Conservation (phyloP, 1,140 invertebrate species). For the Rhopalosiphum padi region DNA sequence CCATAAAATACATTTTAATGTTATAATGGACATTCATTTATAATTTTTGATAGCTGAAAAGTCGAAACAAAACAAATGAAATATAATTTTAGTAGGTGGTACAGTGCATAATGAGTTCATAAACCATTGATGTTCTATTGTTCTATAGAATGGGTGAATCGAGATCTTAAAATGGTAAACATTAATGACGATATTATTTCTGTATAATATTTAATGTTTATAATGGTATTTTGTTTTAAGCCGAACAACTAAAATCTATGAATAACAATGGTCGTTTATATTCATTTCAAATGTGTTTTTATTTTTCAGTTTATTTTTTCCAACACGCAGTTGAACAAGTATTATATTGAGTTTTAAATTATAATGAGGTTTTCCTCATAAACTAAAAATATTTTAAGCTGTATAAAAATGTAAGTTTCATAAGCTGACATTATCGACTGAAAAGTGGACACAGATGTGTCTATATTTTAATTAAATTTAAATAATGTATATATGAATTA, state of each 20-base stretch:
- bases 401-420: neutral
- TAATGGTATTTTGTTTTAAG: neutral
- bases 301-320: neutral
- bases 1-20: neutral
- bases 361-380: neutral
- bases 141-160: neutral
- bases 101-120: neutral
- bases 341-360: neutral
- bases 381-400: neutral
- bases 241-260: constrained; percentile 1
- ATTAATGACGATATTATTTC: neutral
- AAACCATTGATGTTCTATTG: neutral
- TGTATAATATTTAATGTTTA: neutral
- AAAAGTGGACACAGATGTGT: neutral
- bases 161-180: constrained; percentile 3
- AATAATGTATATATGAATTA: neutral
- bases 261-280: constrained; percentile 17
- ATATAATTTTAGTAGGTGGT: neutral
- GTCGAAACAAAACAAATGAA: neutral
- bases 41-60: neutral
- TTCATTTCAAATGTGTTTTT: neutral
- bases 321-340: neutral
- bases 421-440: neutral
- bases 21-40: neutral
- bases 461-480: neutral